These are phyloP conservation scores for Hylaeus volcanicus DNA, from an alignment of 1,140 invertebrate genomes.

Conservation along the genomic window DNA sequence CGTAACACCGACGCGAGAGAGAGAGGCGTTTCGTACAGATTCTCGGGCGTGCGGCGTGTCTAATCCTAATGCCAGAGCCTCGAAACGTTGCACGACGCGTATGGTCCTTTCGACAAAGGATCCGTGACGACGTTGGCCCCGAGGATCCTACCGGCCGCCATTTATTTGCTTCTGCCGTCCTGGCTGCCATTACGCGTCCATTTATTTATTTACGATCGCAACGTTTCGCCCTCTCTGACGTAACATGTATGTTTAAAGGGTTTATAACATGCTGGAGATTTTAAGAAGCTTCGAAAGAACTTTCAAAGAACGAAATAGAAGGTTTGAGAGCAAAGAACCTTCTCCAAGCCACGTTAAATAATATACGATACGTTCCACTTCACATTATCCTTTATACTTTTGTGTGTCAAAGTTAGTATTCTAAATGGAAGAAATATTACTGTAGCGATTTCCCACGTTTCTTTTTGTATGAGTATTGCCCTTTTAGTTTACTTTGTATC, in stretches of 20 bases:
- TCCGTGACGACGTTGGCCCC: not conserved
- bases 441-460: no score
- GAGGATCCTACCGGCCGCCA: slow-evolving; percentile 11
- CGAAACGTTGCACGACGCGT: slow-evolving; percentile 22
- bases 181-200: not conserved
- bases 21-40: not conserved
- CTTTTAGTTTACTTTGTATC: no score
- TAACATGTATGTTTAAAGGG: not conserved
- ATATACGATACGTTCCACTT: no score
- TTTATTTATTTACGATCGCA: slow-evolving; percentile 49
- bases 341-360: no score
- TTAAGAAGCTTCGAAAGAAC: no score
- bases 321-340: no score
- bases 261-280: no score
- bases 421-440: no score
- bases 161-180: slow-evolving; percentile 31
- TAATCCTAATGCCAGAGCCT: slow-evolving; percentile 46
- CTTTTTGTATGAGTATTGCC: no score
- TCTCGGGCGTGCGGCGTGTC: slow-evolving; percentile 19
- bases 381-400: no score
- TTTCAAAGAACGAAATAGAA: no score
- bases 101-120: slow-evolving; percentile 36
- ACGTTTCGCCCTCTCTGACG: not conserved
- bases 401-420: no score
- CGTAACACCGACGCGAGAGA: not conserved